These are phyloP conservation scores for Temnothorax unifasciatus DNA, from an alignment of 2,888 invertebrate species.

Conservation along the genomic window DNA sequence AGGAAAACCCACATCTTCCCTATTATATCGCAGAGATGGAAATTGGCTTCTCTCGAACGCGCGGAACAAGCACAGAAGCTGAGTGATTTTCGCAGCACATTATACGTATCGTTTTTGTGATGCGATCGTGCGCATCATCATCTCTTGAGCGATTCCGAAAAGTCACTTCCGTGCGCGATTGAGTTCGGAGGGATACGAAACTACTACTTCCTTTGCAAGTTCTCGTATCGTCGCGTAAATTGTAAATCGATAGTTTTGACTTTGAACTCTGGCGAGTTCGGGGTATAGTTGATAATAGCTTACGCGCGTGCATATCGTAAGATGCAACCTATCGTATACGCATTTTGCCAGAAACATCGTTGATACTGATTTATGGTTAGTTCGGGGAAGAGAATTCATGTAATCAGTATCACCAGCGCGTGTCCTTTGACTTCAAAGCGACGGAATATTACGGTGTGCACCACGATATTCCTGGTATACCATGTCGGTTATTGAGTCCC, in stretches of 20 bases:
- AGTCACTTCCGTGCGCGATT: background rate
- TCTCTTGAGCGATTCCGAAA: background rate
- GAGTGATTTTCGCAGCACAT: background rate
- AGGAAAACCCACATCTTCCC: too few species aligned
- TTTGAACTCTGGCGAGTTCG: background rate
- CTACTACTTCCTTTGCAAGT: background rate
- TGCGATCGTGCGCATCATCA: background rate
- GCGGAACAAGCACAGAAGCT: background rate
- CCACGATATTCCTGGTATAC: constrained; percentile 10
- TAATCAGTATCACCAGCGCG: constrained; percentile 26
- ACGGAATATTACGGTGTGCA: background rate
- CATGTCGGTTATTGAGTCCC: background rate
- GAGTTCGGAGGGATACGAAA: background rate
- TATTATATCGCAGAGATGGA: background rate
- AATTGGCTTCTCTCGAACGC: background rate
- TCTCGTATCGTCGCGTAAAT: background rate
- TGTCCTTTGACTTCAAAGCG: constrained; percentile 50
- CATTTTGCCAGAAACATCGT: constrained; percentile 24
- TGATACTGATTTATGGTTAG: constrained; percentile 46
- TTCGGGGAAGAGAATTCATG: constrained; percentile 20
- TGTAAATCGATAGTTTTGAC: constrained; percentile 20
- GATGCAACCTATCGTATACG: background rate
- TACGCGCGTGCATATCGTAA: background rate
- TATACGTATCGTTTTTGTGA: constrained; percentile 9
- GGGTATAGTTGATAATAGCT: constrained; percentile 4